Base-by-base conservation (phyloP, 2,888 invertebrate genomes). In the Hesperia comma region DNA sequence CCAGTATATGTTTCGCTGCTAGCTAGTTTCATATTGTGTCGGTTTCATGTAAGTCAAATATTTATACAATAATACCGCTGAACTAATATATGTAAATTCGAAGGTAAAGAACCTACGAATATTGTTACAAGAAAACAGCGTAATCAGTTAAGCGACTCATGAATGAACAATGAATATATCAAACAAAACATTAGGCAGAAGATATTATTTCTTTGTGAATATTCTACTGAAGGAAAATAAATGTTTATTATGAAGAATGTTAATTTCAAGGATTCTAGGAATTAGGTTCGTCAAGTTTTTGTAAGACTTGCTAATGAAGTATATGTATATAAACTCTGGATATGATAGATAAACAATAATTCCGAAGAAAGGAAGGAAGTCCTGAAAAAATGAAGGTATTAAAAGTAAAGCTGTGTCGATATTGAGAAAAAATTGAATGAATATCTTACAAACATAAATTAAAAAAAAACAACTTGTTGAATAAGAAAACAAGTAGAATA, bases 171-270 rank as follows among this genome's bases (percentile, higher is more conserved):
- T 63, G 56, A 26, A 56, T 57, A 56, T 37, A 57, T 64, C 51
- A 57, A 64, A 64, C 57, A 58, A 53, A 51, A 40, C 40, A 56
- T 57, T 41, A 41, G 57, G 17, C 41, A 51, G 15, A 32, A 53
- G 53, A 21, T 41, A 57, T 64, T 57, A 58, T 64, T 64, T 51
- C 51, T 57, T 56, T 58, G 49, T 57, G 49, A 58, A 64, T 56
- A 49, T 56, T 49, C 56, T 41, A 49, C 37, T 63, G 8, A 46
- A 46, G 17, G 10, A 37, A 37, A 12, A 37, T 26, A 37, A 10
- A 12, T 37, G 12, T 46, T 15, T 8, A 12, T 17, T 15, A 46
- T 1, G 43, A 46, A 46, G 7, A 46, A 46, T 15, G 17, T 15
- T 17, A 6, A 46, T 46, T 46, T 46, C 43, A 17, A 46, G 8